Percentiles rank a stretch among this genome's conserved stretches.
phyloP scores from a whole-genome alignment of 1,140 invertebrate species.

The Planococcus citri region DNA sequence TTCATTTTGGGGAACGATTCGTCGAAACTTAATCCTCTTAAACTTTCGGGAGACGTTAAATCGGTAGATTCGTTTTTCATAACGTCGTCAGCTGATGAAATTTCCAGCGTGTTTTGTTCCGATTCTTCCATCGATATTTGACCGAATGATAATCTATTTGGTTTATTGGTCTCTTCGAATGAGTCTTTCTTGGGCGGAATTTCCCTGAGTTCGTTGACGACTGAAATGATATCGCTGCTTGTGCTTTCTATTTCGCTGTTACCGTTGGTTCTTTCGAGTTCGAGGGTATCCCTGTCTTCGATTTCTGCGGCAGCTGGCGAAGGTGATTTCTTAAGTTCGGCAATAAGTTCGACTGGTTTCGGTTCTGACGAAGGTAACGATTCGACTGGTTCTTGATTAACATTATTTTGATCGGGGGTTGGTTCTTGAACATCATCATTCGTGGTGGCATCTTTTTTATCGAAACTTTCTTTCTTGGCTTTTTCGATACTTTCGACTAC shows the following conservation, averaged over 20 bases:
- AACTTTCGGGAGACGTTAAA: neutral
- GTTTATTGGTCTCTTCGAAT: neutral
- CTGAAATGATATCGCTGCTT: neutral
- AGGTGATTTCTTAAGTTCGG: neutral
- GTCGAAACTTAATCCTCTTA: neutral
- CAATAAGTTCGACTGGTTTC: neutral
- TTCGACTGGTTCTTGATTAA: neutral
- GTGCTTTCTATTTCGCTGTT: conserved; percentile 10
- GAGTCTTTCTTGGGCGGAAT: neutral
- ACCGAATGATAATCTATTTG: neutral
- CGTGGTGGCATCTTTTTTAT: neutral
- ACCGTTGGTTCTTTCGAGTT: neutral
- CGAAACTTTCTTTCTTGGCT: neutral
- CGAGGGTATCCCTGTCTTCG: neutral
- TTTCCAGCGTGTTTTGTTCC: conserved; percentile 10
- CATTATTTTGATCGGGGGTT: neutral
- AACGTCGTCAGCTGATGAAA: conserved; percentile 11
- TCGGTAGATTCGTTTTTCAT: conserved; percentile 13
- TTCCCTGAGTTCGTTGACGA: neutral
- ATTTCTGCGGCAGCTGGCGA: neutral
- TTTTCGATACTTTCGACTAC: neutral
- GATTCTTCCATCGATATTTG: conserved; percentile 6
- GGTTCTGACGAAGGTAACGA: neutral
- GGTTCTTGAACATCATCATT: neutral
- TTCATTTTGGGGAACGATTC: neutral